Base-by-base conservation (phyloP, 2,888 invertebrate genomes). In the Aelia acuminata region DNA sequence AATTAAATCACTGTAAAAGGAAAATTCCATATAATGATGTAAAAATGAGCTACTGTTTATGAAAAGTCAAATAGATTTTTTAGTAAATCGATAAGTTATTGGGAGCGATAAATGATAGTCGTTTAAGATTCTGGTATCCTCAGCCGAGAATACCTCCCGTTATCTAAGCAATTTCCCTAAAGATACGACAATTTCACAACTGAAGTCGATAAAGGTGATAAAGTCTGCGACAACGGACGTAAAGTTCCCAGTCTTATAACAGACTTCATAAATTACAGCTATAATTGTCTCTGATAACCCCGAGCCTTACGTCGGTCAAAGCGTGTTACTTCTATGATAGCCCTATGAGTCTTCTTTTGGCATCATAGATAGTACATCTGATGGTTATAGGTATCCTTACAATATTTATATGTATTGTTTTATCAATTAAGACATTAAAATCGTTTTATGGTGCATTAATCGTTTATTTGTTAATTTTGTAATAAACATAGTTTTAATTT, bases 211-310 rank as follows among this genome's bases (percentile, higher is more conserved):
- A 80, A 80, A 47, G 22, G 80, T 43, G 80, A 80, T 80, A 43
- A 80, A n/a, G 11, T 18, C n/a, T 2, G 43, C 3, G 80, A 47
- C 43, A 43, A n/a, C 43, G 43, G 39, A n/a, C 80, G 43, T 80
- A 80, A 80, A 80, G n/a, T 80, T 22, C 7, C n/a, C 39, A 43
- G 80, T 43, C 43, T 80, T 80, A 80, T 80, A 80, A 80, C 43
- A 13, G 80, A 35, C 18, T 80, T 80, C 43, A 80, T 80, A 80
- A 80, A 80, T 80, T 43, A 43, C 80, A 80, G 43, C 43, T 43
- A 80, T 80, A 80, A 80, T 80, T 80, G 80, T 80, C 43, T 31
- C 31, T 35, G 63, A 70, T 70, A 70, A 35, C 63, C n/a, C 18
- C 63, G 18, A 5, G 31, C 4, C 13, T 70, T 70, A 35, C 2